A percentile compares a stretch with the other conserved stretches of the same genome.
Conservation (phyloP, 2,888 invertebrate genomes). For the Corbicula japonica region DNA sequence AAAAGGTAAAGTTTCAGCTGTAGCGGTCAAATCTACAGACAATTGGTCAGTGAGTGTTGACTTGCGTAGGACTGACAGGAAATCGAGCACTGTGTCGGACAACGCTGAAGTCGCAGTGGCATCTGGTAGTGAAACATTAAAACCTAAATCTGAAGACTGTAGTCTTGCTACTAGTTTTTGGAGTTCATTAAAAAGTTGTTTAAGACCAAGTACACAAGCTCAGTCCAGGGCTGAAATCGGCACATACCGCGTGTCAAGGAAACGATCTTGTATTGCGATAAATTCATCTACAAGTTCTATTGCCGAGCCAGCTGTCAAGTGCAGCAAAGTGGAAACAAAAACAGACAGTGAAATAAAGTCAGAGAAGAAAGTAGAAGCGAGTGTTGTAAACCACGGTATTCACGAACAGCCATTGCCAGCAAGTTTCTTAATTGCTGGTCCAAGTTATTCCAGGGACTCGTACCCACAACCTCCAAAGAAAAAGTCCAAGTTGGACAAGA, state of each 20-base stretch:
- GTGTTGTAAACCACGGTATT: conserved; percentile 48
- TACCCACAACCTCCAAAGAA: conserved; percentile 56
- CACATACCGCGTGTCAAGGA: conserved; percentile 46
- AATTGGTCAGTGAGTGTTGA: conserved; percentile 48
- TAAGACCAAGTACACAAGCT: conserved; percentile 60
- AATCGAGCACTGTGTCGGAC: conserved; percentile 1
- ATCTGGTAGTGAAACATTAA: background rate
- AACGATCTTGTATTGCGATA: conserved; percentile 21
- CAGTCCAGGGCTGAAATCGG: conserved; percentile 58
- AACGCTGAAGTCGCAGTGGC: conserved; percentile 9
- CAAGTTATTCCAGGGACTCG: conserved; percentile 33
- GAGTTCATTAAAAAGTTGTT: conserved; percentile 36
- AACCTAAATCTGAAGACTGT: background rate
- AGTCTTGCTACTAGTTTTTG: background rate
- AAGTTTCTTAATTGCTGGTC: conserved; percentile 53
- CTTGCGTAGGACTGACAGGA: conserved; percentile 24
- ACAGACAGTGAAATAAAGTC: conserved; percentile 57
- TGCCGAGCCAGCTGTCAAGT: conserved; percentile 38
- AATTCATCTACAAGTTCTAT: conserved; percentile 11
- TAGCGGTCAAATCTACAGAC: conserved; percentile 35
- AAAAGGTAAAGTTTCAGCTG: conserved; percentile 24
- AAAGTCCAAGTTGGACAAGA: conserved; percentile 52
- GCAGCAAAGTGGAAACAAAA: conserved; percentile 52
- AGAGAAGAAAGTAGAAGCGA: conserved; percentile 47
- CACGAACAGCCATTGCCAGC: conserved; percentile 50